phyloP scores from a whole-genome alignment of 2,888 invertebrate genomes.

The Germaria angustata region DNA sequence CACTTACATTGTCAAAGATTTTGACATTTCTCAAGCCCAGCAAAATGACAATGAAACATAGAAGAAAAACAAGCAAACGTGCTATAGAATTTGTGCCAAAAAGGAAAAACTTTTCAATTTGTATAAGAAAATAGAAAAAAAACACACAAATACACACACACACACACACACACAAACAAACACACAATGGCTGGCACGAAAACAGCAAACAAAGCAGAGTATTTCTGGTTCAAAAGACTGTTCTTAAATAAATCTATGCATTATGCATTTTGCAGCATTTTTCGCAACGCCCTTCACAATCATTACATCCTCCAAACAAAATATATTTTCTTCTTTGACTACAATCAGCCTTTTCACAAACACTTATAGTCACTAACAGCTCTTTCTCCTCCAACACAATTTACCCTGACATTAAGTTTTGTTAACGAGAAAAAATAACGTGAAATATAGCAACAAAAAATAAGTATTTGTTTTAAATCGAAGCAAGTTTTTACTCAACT shows the following conservation, averaged over 20 bases:
- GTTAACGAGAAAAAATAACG: background rate
- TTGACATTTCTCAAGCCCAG: background rate
- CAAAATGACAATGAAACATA: background rate
- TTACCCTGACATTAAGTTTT: background rate
- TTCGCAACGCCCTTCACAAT: background rate
- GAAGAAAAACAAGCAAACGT: conserved; percentile 23
- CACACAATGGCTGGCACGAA: too few relatives aligned
- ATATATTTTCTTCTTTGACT: background rate
- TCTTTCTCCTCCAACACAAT: background rate
- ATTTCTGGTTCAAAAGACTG: conserved; percentile 9
- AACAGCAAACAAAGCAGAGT: conserved; percentile 31
- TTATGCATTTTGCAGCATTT: conserved; percentile 27
- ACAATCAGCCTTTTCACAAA: background rate
- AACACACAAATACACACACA: background rate
- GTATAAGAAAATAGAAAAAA: background rate
- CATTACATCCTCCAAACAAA: background rate
- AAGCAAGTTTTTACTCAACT: too few relatives aligned
- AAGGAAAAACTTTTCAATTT: conserved; percentile 22
- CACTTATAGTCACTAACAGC: background rate
- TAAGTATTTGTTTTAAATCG: too few relatives aligned
- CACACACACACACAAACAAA: too few relatives aligned
- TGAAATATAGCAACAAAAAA: too few relatives aligned
- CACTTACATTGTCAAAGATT: conserved; percentile 45
- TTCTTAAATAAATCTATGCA: conserved; percentile 8
- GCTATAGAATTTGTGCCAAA: conserved; percentile 45